A percentile compares a stretch with the other conserved stretches of the same genome.
Conservation (phyloP, 2,797 vertebrate genomes). For the Rhinatrema bivittatum region DNA sequence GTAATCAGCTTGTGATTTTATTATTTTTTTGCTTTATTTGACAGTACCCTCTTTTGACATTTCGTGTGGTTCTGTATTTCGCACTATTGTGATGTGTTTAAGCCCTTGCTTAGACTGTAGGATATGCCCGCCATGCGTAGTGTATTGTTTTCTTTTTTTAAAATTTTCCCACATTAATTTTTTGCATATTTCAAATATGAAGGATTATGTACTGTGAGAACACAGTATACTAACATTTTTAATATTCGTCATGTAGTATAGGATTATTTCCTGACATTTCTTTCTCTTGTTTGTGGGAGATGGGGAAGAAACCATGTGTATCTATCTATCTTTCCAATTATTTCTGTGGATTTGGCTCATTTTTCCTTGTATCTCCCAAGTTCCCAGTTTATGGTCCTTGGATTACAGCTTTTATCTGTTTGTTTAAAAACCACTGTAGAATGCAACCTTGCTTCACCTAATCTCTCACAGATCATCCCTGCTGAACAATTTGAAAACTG, state of each 20-base stretch:
- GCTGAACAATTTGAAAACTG: slow-evolving; percentile 90
- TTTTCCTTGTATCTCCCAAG: slow-evolving; percentile 28
- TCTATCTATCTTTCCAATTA: slow-evolving; percentile 20
- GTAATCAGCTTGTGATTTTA: slow-evolving; percentile 70
- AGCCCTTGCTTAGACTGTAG: slow-evolving; percentile 69
- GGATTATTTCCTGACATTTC: slow-evolving; percentile 52
- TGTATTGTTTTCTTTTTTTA: slow-evolving; percentile 38
- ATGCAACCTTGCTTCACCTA: slow-evolving; percentile 50
- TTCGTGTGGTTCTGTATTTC: slow-evolving; percentile 76
- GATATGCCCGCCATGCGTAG: slow-evolving; percentile 57
- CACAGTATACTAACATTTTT: slow-evolving; percentile 63
- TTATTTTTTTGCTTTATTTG: slow-evolving; percentile 61
- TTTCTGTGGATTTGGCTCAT: slow-evolving; percentile 36
- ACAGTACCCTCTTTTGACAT: slow-evolving; percentile 63
- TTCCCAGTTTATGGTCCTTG: slow-evolving; percentile 38
- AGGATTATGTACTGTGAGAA: slow-evolving; percentile 63
- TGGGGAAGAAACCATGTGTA: slow-evolving; percentile 44
- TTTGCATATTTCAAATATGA: slow-evolving; percentile 52
- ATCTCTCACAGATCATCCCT: slow-evolving; percentile 64
- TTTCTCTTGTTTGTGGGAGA: slow-evolving; percentile 38
- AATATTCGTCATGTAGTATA: slow-evolving; percentile 60
- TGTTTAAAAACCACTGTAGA: slow-evolving; percentile 46
- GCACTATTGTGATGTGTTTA: slow-evolving; percentile 73
- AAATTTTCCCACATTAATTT: slow-evolving; percentile 51
- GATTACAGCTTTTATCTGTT: slow-evolving; percentile 49